phyloP scores from a whole-genome alignment of 2,888 invertebrate genomes.

The Panopea generosa region DNA sequence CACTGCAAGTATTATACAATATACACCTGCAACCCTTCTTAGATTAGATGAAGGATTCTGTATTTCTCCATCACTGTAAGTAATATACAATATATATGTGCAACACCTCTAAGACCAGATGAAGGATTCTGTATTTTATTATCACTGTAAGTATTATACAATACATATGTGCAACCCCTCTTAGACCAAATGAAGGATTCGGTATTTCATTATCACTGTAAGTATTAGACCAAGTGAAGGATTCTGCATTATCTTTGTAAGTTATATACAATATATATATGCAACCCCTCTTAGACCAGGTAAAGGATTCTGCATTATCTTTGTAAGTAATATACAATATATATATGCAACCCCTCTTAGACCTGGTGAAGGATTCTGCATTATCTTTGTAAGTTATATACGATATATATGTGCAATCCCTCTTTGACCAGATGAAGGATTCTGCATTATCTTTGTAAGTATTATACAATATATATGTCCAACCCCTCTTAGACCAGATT shows the following conservation, averaged over 20 bases:
- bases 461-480: too few relatives aligned
- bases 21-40: slow-evolving; percentile 36
- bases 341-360: slow-evolving; percentile 32
- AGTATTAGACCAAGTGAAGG: too few relatives aligned
- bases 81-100: background rate
- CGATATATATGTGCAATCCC: too few relatives aligned
- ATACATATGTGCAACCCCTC: too few relatives aligned
- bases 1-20: slow-evolving; percentile 27
- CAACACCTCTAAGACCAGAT: too few relatives aligned
- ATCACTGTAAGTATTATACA: slow-evolving; percentile 12
- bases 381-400: slow-evolving; percentile 14
- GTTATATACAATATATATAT: too few relatives aligned
- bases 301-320: background rate
- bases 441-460: slow-evolving; percentile 17
- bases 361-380: background rate
- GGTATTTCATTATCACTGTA: slow-evolving; percentile 13
- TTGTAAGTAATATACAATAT: slow-evolving; percentile 31
- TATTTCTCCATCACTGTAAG: slow-evolving; percentile 15
- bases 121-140: slow-evolving; percentile 4
- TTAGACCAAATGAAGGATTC: slow-evolving; percentile 4
- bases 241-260: too few relatives aligned
- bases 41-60: too few relatives aligned
- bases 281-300: too few relatives aligned
- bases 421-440: slow-evolving; percentile 5
- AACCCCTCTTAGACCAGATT: too few relatives aligned